A percentile compares a stretch with the other conserved stretches of the same genome.
phyloP scores from a whole-genome alignment of 2,888 invertebrate species.

The Polydrusus pterygomalis region DNA sequence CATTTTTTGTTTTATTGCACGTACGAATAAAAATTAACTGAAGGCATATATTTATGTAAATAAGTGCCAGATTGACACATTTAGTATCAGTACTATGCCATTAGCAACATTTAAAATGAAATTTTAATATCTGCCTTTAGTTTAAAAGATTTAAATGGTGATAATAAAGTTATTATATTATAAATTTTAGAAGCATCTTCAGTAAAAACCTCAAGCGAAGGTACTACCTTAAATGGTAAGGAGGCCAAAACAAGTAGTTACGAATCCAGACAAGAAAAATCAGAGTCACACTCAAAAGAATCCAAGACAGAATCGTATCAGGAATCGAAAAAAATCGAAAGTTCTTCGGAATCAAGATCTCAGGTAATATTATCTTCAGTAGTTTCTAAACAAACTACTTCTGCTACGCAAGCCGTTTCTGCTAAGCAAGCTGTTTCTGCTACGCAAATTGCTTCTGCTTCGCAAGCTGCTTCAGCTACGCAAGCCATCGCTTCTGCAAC shows the following conservation, averaged over 20 bases:
- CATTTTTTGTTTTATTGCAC: background rate
- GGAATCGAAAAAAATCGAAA: slow-evolving; percentile 52
- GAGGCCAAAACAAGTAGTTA: slow-evolving; percentile 50
- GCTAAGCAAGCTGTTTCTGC: too few species aligned
- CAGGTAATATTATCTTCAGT: slow-evolving; percentile 35
- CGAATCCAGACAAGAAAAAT: slow-evolving; percentile 52
- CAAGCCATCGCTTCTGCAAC: slow-evolving; percentile 19
- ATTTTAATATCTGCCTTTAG: slow-evolving; percentile 1
- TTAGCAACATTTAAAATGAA: too few species aligned
- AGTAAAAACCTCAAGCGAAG: slow-evolving; percentile 57
- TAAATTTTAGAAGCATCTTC: slow-evolving; percentile 60
- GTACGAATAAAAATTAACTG: background rate
- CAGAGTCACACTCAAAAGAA: slow-evolving; percentile 53
- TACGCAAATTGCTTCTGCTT: background rate
- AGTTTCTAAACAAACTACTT: slow-evolving; percentile 1
- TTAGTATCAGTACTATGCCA: too few species aligned
- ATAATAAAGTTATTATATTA: background rate
- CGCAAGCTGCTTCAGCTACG: background rate
- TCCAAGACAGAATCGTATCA: slow-evolving; percentile 54
- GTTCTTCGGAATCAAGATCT: slow-evolving; percentile 30
- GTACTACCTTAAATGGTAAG: slow-evolving; percentile 54
- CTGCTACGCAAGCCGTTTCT: background rate
- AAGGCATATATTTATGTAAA: background rate
- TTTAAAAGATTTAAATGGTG: background rate
- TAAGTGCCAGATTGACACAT: background rate